A percentile compares a stretch with the other conserved stretches of the same genome.
Conservation (phyloP, 2,797 vertebrate species). For the Rhynchotus rufescens region DNA sequence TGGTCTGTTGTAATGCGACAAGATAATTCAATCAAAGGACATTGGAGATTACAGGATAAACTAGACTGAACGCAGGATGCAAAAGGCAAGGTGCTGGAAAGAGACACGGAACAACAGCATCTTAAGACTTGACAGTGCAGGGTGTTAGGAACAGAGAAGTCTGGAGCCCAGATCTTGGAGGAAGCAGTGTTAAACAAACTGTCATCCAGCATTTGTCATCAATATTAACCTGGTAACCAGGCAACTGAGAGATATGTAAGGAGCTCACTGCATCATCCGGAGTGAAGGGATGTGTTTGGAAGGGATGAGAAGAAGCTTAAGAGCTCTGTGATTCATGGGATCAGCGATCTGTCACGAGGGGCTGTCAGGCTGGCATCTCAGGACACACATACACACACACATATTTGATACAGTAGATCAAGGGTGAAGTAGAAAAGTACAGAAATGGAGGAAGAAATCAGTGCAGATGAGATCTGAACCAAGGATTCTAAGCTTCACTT, state of each 20-base stretch:
- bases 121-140: neutral
- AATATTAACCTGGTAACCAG: conserved; percentile 72
- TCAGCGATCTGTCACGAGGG: neutral
- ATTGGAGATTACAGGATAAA: neutral
- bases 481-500: neutral
- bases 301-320: conserved; percentile 30
- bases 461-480: neutral
- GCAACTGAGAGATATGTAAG: conserved; percentile 74
- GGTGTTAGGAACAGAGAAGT: neutral
- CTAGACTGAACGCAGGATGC: neutral
- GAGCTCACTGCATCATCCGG: conserved; percentile 11
- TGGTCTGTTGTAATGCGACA: neutral
- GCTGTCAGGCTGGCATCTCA: neutral
- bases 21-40: neutral
- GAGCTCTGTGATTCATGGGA: conserved; percentile 35
- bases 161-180: neutral
- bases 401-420: neutral
- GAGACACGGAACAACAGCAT: neutral
- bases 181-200: conserved; percentile 42
- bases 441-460: neutral
- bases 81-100: neutral
- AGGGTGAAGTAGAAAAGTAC: neutral
- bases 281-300: conserved; percentile 46
- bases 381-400: neutral
- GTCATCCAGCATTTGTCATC: conserved; percentile 51